Evolutionary conservation across 1,140 invertebrate genomes (phyloP).

Genomic region (Drosophila punjabiensis): DNA sequence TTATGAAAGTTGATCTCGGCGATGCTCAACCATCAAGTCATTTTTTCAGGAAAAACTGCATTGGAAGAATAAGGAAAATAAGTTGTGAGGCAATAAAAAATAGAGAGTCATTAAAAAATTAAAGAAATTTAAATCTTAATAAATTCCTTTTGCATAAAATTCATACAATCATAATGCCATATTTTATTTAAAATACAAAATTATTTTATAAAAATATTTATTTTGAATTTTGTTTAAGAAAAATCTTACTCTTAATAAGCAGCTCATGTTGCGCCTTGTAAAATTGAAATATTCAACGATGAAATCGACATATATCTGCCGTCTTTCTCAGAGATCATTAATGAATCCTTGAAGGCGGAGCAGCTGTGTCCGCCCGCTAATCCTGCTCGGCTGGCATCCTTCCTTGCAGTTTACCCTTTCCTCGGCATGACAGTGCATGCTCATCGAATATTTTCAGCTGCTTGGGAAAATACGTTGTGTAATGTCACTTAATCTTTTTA

Average conservation of each 20-base stretch:
- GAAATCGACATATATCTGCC: background rate
- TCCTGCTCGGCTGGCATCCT: slow-evolving; percentile 22
- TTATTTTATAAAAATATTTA: background rate
- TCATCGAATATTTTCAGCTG: slow-evolving; percentile 58
- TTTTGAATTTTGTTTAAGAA: background rate
- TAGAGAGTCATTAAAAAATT: background rate
- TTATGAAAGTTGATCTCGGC: slow-evolving; percentile 57
- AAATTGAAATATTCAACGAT: background rate
- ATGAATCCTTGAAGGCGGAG: slow-evolving; percentile 35
- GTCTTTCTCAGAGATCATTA: slow-evolving; percentile 34
- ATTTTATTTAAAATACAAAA: background rate
- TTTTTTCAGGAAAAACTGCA: background rate
- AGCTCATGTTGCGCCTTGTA: background rate
- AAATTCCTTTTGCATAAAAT: fast-evolving
- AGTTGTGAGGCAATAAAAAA: background rate
- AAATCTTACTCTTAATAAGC: background rate
- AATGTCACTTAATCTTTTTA: slow-evolving; percentile 75
- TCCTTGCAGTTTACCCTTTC: slow-evolving; percentile 39
- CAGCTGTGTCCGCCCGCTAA: slow-evolving; percentile 32
- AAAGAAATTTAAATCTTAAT: background rate
- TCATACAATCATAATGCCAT: no score
- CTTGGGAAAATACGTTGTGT: slow-evolving; percentile 75
- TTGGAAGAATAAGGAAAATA: background rate
- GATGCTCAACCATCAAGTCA: slow-evolving; percentile 46
- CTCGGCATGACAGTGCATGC: slow-evolving; percentile 28